phyloP scores from a whole-genome alignment of 2,113 vertebrate genomes.

The Jacana jacana region DNA sequence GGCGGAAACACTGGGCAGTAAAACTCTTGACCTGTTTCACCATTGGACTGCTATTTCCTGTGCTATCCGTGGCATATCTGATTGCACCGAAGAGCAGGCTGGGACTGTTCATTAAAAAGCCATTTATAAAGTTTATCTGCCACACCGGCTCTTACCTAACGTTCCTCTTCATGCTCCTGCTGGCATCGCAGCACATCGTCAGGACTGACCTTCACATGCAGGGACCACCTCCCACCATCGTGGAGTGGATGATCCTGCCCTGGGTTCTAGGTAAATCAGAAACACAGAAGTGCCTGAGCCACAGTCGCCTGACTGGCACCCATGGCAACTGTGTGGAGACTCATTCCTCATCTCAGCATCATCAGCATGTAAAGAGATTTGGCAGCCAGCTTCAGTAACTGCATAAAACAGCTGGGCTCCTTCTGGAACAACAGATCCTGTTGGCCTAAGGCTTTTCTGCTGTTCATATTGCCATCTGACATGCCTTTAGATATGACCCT shows the following conservation, averaged over 20 bases:
- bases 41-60: slow-evolving; percentile 91
- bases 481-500: background rate
- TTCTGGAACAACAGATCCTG: slow-evolving; percentile 11
- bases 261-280: slow-evolving; percentile 91
- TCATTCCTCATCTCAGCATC: background rate
- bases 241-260: slow-evolving; percentile 98
- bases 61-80: slow-evolving; percentile 91
- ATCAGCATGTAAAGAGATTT: background rate
- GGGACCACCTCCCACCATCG: slow-evolving; percentile 92
- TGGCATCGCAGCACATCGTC: slow-evolving; percentile 96
- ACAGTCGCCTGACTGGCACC: background rate
- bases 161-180: slow-evolving; percentile 94
- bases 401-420: slow-evolving; percentile 9
- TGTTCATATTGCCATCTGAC: background rate
- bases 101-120: slow-evolving; percentile 95
- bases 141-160: slow-evolving; percentile 97
- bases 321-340: background rate
- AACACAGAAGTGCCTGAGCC: background rate
- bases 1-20: slow-evolving; percentile 93
- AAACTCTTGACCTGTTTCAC: slow-evolving; percentile 96
- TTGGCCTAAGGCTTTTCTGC: slow-evolving; percentile 8
- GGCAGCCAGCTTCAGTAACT: background rate
- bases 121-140: slow-evolving; percentile 99
- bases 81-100: slow-evolving; percentile 92
- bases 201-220: slow-evolving; percentile 95